Evolutionary conservation across 2,113 vertebrate genomes (phyloP).

Genomic region (Misgurnus anguillicaudatus): DNA sequence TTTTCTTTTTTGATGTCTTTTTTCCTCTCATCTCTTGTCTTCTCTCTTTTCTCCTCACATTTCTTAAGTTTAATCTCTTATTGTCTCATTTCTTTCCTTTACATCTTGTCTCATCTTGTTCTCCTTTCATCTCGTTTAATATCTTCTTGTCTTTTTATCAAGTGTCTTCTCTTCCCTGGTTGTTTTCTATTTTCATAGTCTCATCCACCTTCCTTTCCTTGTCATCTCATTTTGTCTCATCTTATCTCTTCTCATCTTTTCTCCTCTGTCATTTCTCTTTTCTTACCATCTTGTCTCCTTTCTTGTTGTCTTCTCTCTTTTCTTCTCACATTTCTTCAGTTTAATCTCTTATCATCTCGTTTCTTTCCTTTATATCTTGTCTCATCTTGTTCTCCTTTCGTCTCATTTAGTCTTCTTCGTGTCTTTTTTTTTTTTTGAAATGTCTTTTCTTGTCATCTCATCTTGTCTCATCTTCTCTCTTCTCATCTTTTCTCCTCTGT

Average conservation of each 20-base stretch:
- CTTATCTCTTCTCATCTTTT: not conserved
- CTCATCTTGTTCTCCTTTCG: slow-evolving; percentile 10
- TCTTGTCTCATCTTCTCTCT: not conserved
- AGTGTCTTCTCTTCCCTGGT: no score
- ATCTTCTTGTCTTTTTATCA: no score
- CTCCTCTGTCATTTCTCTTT: not conserved
- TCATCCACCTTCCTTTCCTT: not conserved
- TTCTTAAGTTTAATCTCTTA: no score
- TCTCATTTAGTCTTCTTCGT: slow-evolving; percentile 22
- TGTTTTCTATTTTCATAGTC: no score
- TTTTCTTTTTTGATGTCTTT: no score
- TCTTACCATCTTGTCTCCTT: not conserved
- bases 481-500: not conserved
- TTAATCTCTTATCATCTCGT: not conserved
- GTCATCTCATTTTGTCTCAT: not conserved
- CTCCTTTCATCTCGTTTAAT: no score
- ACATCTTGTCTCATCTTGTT: no score
- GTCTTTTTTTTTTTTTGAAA: not conserved
- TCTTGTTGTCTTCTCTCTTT: no score
- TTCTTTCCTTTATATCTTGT: not conserved
- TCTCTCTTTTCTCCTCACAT: not conserved
- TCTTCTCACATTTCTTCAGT: no score
- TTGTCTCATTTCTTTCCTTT: no score
- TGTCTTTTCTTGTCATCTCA: not conserved
- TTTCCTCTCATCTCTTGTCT: slow-evolving; percentile 47